A percentile compares a stretch with the other conserved stretches of the same genome.
Evolutionary conservation across 2,113 vertebrate genomes (phyloP).

Genomic region (Oreochromis aureus): DNA sequence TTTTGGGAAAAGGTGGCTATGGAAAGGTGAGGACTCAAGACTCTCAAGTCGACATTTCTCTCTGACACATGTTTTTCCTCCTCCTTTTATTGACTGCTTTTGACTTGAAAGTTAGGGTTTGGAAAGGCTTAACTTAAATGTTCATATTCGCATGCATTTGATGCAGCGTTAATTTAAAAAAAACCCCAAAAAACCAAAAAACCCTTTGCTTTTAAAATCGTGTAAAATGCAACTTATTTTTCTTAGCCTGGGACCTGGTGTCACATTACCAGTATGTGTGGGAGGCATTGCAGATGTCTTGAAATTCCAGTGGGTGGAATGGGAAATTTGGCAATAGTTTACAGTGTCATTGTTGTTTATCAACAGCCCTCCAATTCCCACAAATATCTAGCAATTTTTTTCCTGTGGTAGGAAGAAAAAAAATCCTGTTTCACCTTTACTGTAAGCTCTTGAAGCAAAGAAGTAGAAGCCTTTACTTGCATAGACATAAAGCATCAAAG

Average conservation of each 20-base stretch:
- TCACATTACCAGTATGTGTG: neutral
- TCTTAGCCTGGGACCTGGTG: neutral
- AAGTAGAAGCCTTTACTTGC: neutral
- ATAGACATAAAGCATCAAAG: neutral
- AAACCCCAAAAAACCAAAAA: neutral
- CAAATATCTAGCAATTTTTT: neutral
- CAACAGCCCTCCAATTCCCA: neutral
- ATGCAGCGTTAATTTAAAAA: neutral
- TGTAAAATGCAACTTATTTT: neutral
- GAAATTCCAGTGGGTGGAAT: neutral
- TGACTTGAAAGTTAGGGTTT: neutral
- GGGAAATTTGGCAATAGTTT: neutral
- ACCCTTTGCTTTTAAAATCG: accelerated
- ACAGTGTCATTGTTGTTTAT: neutral
- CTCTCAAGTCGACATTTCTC: neutral
- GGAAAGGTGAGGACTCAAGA: constrained; percentile 84
- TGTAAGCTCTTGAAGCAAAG: neutral
- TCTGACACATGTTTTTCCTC: too few species aligned
- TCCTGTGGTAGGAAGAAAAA: neutral
- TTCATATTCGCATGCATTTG: neutral
- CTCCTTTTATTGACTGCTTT: neutral
- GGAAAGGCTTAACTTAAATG: neutral
- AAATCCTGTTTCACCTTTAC: neutral
- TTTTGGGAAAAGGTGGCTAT: constrained; percentile 96
- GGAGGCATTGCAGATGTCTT: neutral